A percentile compares a stretch with the other conserved stretches of the same genome.
phyloP scores from a whole-genome alignment of 2,888 invertebrate species.

The Pyrgus malvae region DNA sequence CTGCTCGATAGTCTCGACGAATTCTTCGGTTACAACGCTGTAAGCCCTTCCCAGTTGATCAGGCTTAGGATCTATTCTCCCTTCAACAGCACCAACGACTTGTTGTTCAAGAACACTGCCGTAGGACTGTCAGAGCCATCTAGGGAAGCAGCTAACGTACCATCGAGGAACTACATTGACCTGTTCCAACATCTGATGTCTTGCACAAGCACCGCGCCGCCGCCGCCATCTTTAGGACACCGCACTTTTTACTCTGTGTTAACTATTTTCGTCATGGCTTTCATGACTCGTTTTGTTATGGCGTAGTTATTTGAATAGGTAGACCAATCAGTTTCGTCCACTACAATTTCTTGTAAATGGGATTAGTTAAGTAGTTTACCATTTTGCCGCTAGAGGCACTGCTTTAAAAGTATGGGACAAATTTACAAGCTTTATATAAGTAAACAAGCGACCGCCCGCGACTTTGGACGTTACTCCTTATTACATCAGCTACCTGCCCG shows the following conservation, averaged over 20 bases:
- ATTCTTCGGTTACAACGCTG: constrained; percentile 76
- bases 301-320: not conserved
- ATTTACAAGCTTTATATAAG: no score
- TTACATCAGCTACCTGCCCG: no score
- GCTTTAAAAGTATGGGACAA: no score
- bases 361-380: no score
- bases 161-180: constrained; percentile 80
- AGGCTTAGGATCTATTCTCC: constrained; percentile 81
- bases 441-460: no score
- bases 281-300: constrained; percentile 42
- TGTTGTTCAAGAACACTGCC: constrained; percentile 84
- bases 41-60: constrained; percentile 53
- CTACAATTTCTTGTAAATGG: no score
- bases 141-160: constrained; percentile 48
- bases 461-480: no score
- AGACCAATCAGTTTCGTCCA: no score
- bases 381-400: no score
- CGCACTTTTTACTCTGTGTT: constrained; percentile 48
- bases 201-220: constrained; percentile 53
- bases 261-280: constrained; percentile 46
- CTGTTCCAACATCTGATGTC: constrained; percentile 72
- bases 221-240: constrained; percentile 41
- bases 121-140: constrained; percentile 76
- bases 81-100: constrained; percentile 75
- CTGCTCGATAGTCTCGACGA: constrained; percentile 72